Conservation (phyloP, 2,888 invertebrate genomes). For the Xestia ashworthii region DNA sequence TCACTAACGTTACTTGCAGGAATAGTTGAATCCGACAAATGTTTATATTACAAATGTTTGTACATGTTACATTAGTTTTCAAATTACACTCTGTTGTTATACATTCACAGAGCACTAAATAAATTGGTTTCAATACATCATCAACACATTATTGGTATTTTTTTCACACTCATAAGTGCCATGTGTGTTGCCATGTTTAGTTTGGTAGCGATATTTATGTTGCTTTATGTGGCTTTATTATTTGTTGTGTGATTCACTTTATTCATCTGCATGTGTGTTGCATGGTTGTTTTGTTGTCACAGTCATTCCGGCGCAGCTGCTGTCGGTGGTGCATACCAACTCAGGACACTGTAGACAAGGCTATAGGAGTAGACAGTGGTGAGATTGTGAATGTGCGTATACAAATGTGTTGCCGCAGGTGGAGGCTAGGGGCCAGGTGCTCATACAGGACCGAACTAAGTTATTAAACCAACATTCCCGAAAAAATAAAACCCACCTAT, state of each 20-base stretch:
- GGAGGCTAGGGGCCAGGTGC: slow-evolving; percentile 50
- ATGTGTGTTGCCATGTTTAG: slow-evolving; percentile 12
- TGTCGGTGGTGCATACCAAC: slow-evolving; percentile 85
- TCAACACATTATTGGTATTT: not conserved
- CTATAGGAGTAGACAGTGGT: slow-evolving; percentile 78
- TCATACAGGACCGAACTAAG: slow-evolving; percentile 50
- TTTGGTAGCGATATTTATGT: slow-evolving; percentile 47
- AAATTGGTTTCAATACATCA: slow-evolving; percentile 23
- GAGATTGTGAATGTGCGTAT: slow-evolving; percentile 84
- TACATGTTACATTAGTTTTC: slow-evolving; percentile 15
- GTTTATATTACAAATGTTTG: slow-evolving; percentile 1
- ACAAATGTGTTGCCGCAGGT: slow-evolving; percentile 45
- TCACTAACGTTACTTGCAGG: slow-evolving; percentile 14
- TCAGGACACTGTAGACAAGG: slow-evolving; percentile 79
- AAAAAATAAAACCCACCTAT: not conserved
- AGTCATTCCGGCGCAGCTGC: slow-evolving; percentile 86
- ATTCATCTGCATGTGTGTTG: slow-evolving; percentile 82
- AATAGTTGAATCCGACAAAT: slow-evolving; percentile 26
- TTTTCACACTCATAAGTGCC: slow-evolving; percentile 5
- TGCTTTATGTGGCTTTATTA: slow-evolving; percentile 60
- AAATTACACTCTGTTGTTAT: slow-evolving; percentile 3
- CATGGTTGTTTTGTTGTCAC: slow-evolving; percentile 86
- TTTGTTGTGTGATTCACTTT: slow-evolving; percentile 68
- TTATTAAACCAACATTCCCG: slow-evolving; percentile 49
- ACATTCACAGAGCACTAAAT: not conserved